Evolutionary conservation across 53 echinoderm and acorn worm genomes (phyloP), one percentile per base, ranked within the genome.

Genomic region (Stichopus horrens): DNA sequence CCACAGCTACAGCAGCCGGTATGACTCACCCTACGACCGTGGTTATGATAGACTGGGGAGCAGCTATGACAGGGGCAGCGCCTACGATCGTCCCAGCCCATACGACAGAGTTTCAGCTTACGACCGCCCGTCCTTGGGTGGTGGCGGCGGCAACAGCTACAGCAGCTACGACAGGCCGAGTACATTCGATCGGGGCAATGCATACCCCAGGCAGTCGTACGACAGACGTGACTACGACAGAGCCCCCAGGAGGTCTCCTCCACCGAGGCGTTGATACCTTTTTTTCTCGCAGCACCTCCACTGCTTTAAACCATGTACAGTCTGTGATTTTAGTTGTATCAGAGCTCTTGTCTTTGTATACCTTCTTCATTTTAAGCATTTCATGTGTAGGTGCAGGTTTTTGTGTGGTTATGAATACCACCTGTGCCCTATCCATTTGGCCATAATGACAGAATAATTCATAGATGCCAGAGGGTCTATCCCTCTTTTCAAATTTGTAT

Each of bases 91-190:
- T 10, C 23, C 66, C 52, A 87, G 75, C 21, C 74, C 74, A 19
- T 87, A 87, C 13, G 87, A 87, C 73, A 52, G 87, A 14, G 51
- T 18, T 14, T 37, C 67, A 55, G 58, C 55, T 5, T 85, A 85
- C 71, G 85, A 85, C 65, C 85, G 85, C 23, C 20, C 23, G 10
- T 51, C 85, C 5, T 13, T 63, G 5, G 87, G 75, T 5, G 21
- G 53, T 57, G 37, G 37, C 37, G 37, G 37, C 37, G 37, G 37
- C 37, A 68, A 52, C 13, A 86, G 66, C 71, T 74, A 75, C 58
- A 75, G 87, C 56, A 87, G 87, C 71, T 87, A 87, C 19, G 87
- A 87, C 19, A 87, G 87, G 73, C 56, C 16, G 9, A 54, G 57
- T 74, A 74, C 57, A 2, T 74, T n/a, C 19, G 87, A 87, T 57